Evolutionary conservation across 2,113 vertebrate species (phyloP).

Genomic region (Arenaria interpres): DNA sequence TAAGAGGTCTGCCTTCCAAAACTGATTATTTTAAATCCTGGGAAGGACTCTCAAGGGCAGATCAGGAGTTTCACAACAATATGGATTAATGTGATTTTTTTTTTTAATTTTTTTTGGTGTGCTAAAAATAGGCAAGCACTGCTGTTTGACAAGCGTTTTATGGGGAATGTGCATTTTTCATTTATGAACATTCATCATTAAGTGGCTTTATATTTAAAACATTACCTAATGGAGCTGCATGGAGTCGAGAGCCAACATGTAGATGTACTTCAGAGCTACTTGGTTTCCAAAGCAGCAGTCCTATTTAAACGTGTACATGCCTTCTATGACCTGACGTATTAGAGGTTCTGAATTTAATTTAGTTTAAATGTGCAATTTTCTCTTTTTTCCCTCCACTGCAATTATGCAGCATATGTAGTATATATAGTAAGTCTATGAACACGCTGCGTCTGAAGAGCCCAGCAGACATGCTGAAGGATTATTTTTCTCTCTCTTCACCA

Average conservation of each 20-base stretch:
- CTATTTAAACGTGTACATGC: constrained; percentile 34
- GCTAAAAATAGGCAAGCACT: constrained; percentile 32
- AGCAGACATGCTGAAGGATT: not conserved
- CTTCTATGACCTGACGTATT: constrained; percentile 38
- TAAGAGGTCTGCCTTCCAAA: not conserved
- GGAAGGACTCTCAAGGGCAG: constrained; percentile 44
- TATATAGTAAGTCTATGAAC: not conserved
- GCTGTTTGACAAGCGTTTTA: constrained; percentile 42
- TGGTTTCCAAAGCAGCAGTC: constrained; percentile 36
- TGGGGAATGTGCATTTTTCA: constrained; percentile 48
- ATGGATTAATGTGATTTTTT: constrained; percentile 12
- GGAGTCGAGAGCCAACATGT: not conserved
- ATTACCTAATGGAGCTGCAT: constrained; percentile 49
- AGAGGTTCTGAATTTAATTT: constrained; percentile 48
- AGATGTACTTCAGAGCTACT: constrained; percentile 21
- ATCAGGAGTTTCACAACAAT: constrained; percentile 21
- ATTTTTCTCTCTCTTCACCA: not conserved
- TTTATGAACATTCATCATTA: constrained; percentile 62
- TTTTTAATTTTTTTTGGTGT: not conserved
- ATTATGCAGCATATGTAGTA: not conserved
- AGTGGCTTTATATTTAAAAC: constrained; percentile 66
- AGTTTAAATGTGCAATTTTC: constrained; percentile 11
- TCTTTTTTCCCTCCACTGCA: not conserved
- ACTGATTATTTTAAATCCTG: not conserved
- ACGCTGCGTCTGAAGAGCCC: not conserved